A percentile compares a stretch with the other conserved stretches of the same genome.
These are phyloP conservation scores for Vanessa tameamea DNA, from an alignment of 1,140 invertebrate genomes.

Conservation along the genomic window DNA sequence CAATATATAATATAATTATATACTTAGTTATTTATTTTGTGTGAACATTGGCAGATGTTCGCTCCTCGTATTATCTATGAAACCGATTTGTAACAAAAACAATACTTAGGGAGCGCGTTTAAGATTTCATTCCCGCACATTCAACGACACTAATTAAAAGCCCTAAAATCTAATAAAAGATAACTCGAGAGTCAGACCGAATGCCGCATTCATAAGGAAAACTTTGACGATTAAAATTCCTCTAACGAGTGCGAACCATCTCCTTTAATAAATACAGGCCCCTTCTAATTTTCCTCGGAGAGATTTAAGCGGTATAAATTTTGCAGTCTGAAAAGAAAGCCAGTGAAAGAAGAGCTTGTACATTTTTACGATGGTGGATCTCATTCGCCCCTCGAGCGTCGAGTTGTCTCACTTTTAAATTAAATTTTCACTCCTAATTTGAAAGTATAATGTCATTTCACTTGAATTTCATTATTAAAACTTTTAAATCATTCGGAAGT, in stretches of 20 bases:
- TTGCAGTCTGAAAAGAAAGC: slow-evolving; percentile 77
- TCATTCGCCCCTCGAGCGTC: slow-evolving; percentile 75
- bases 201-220: slow-evolving; percentile 77
- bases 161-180: slow-evolving; percentile 76
- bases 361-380: slow-evolving; percentile 77
- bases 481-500: slow-evolving; percentile 81
- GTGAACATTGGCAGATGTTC: slow-evolving; percentile 32
- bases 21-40: background rate
- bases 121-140: slow-evolving; percentile 69
- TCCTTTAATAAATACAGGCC: slow-evolving; percentile 78
- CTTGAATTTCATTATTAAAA: slow-evolving; percentile 82
- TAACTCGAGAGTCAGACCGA: slow-evolving; percentile 67
- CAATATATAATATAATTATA: too few species aligned
- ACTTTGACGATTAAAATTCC: slow-evolving; percentile 79
- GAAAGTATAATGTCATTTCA: slow-evolving; percentile 82
- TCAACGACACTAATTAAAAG: slow-evolving; percentile 75
- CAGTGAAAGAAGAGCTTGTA: slow-evolving; percentile 76
- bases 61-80: slow-evolving; percentile 22
- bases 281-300: slow-evolving; percentile 76
- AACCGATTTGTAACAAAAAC: slow-evolving; percentile 38
- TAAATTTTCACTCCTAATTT: slow-evolving; percentile 83
- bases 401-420: slow-evolving; percentile 81
- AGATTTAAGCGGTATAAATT: slow-evolving; percentile 79
- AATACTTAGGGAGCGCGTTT: slow-evolving; percentile 47
- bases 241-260: slow-evolving; percentile 76